A percentile compares a stretch with the other conserved stretches of the same genome.
Evolutionary conservation across 2,113 vertebrate genomes (phyloP).

Genomic region (Brienomyrus longianalis): DNA sequence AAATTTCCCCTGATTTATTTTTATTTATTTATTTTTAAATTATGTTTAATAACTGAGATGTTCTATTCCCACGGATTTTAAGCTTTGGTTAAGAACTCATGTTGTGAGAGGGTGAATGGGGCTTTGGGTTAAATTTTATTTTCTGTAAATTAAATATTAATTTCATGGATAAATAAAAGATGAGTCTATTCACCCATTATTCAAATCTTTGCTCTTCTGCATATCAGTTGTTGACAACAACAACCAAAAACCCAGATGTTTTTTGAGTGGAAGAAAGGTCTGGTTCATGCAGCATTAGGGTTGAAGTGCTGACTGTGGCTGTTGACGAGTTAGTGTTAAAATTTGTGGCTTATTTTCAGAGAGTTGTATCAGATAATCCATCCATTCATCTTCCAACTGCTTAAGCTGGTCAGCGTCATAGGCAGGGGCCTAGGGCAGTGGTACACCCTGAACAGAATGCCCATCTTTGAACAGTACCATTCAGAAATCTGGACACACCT

Average conservation of each 20-base stretch:
- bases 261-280: not conserved
- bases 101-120: not conserved
- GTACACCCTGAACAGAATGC: not conserved
- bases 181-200: not conserved
- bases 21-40: not conserved
- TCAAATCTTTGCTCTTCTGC: not conserved
- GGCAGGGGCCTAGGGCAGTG: not conserved
- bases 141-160: not conserved
- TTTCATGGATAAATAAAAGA: not conserved
- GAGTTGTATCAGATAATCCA: not conserved
- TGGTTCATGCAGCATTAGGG: not conserved
- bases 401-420: not conserved
- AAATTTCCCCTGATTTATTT: not conserved
- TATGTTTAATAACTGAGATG: not conserved
- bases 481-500: not conserved
- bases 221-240: not conserved
- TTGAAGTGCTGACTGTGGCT: not conserved
- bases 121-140: not conserved
- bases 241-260: not conserved
- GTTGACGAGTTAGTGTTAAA: not conserved
- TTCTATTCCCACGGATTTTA: not conserved
- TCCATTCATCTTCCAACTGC: not conserved
- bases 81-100: not conserved
- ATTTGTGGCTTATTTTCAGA: not conserved
- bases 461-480: not conserved